These are phyloP conservation scores for Agrilus cyanescens DNA, from an alignment of 2,888 invertebrate species.

Conservation along the genomic window DNA sequence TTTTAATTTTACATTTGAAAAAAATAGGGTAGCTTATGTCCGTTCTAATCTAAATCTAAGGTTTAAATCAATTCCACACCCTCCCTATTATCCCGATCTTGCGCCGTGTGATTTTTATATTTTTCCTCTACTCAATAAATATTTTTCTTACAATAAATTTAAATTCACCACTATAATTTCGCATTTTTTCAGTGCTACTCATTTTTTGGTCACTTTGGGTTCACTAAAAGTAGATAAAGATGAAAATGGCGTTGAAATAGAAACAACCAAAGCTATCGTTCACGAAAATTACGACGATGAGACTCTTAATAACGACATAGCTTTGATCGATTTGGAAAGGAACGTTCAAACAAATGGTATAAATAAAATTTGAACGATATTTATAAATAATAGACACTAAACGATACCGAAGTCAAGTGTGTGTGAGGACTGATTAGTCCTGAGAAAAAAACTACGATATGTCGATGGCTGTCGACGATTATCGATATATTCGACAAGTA, in stretches of 20 bases:
- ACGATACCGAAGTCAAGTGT: too few relatives aligned
- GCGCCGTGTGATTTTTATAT: too few relatives aligned
- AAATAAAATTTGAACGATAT: too few relatives aligned
- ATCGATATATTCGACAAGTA: too few relatives aligned
- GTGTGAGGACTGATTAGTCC: too few relatives aligned
- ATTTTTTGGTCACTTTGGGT: slow-evolving; percentile 1
- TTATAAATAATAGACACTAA: too few relatives aligned
- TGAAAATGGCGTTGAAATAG: slow-evolving; percentile 1
- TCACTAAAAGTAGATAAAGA: slow-evolving; percentile 2
- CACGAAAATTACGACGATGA: slow-evolving; percentile 5
- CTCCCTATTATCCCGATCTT: too few relatives aligned
- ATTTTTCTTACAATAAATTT: neutral
- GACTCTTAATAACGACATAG: slow-evolving; percentile 12
- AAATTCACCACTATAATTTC: slow-evolving; percentile 1
- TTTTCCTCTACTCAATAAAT: neutral
- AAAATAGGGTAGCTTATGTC: too few relatives aligned
- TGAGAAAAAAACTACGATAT: too few relatives aligned
- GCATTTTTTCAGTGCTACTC: slow-evolving; percentile 1
- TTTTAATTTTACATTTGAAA: neutral
- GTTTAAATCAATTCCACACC: too few relatives aligned
- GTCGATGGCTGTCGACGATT: too few relatives aligned
- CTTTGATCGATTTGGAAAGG: slow-evolving; percentile 8
- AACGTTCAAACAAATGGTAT: slow-evolving; percentile 4
- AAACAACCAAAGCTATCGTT: slow-evolving; percentile 4
- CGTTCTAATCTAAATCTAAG: too few relatives aligned